These are phyloP conservation scores for Cyanistes caeruleus DNA, from an alignment of 2,113 vertebrate species.

Conservation along the genomic window DNA sequence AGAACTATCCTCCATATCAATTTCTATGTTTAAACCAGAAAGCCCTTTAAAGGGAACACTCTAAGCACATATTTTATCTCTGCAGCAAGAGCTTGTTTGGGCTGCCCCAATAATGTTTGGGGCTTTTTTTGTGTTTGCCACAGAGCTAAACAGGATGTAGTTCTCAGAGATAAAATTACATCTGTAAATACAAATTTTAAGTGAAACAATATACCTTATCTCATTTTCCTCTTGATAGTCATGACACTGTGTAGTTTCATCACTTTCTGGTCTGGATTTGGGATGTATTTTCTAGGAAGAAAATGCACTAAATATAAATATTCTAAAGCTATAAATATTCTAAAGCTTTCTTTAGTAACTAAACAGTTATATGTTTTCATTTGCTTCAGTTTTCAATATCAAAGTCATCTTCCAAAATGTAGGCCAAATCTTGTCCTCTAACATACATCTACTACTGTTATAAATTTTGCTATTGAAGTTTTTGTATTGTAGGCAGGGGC, in stretches of 20 bases:
- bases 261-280: conserved; percentile 69
- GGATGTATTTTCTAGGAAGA: conserved; percentile 75
- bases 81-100: not conserved
- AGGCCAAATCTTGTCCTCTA: not conserved
- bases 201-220: conserved; percentile 75
- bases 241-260: conserved; percentile 69
- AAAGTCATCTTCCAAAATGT: not conserved
- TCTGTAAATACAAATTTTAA: not conserved
- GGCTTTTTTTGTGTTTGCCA: not conserved
- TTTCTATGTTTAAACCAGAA: not conserved
- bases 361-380: not conserved
- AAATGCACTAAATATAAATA: conserved; percentile 27
- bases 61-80: not conserved
- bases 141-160: not conserved
- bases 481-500: not conserved
- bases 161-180: not conserved
- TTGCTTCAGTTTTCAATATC: not conserved
- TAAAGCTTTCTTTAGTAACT: not conserved
- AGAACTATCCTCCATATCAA: not conserved
- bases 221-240: conserved; percentile 79
- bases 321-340: not conserved
- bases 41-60: not conserved
- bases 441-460: not conserved
- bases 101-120: not conserved
- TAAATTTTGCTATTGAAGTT: not conserved